phyloP scores from a whole-genome alignment of 1,140 invertebrate species.

The Babylonia areolata region DNA sequence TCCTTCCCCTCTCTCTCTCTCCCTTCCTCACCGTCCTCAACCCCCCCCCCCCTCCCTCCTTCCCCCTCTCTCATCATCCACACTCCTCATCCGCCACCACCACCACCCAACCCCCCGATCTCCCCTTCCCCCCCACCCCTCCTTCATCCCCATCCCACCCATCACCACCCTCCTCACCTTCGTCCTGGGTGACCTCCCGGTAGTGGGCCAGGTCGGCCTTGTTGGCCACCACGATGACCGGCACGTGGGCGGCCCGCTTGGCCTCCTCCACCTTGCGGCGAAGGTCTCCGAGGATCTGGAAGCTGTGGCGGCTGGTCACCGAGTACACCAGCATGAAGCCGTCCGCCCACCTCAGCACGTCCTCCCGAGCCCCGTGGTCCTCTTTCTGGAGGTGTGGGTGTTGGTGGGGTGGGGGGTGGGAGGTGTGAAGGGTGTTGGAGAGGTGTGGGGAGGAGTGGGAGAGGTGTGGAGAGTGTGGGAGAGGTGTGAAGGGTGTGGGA shows the following conservation, averaged over 20 bases:
- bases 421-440: too few species aligned
- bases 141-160: neutral
- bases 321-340: conserved; percentile 93
- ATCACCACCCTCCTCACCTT: conserved; percentile 53
- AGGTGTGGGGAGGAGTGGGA: too few species aligned
- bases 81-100: too few species aligned
- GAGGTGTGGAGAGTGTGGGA: too few species aligned
- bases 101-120: neutral
- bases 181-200: conserved; percentile 62
- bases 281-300: conserved; percentile 77
- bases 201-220: conserved; percentile 67
- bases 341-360: conserved; percentile 91
- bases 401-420: too few species aligned
- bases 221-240: conserved; percentile 65
- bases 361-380: conserved; percentile 79
- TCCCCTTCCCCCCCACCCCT: neutral
- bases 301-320: conserved; percentile 91
- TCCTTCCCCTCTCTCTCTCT: too few species aligned
- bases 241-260: conserved; percentile 59
- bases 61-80: neutral
- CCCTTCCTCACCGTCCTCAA: too few species aligned
- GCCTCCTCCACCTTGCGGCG: conserved; percentile 61
- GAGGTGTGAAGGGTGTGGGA: too few species aligned
- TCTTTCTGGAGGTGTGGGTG: conserved; percentile 48
- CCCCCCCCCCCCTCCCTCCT: neutral